Evolutionary conservation across 2,888 invertebrate species (phyloP), one percentile per base, ranked within the genome.

Genomic region (Cosmorhoe ocellata): DNA sequence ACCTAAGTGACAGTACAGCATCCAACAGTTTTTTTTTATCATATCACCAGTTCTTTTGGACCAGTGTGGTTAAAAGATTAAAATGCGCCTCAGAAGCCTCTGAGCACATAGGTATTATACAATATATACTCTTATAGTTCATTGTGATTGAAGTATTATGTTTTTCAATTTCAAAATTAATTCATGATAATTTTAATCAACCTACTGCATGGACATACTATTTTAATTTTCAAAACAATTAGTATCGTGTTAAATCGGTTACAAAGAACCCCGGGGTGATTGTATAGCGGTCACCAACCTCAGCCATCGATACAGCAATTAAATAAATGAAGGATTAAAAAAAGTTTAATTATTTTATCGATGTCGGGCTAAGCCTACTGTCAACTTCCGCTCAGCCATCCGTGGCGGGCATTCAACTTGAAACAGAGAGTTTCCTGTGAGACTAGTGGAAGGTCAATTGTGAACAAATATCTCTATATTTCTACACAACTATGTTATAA

Each of bases 371-470:
- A 22, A 62, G 55, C 45, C 56, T 51, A 50, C 47, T 48, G 61
- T 48, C 57, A 60, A 53, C 58, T 61, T 64, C 65, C 53, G 61
- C 24, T 46, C 66, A 66, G 31, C 64, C 61, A 59, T 50, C 69
- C 74, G 69, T 61, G 62, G 71, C 73, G 65, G 63, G 61, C 71
- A 63, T 66, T 79, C 66, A 61, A 73, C 70, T 74, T 59, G 71
- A 75, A 76, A 75, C 70, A 43, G 63, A 59, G 60, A 74, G 67
- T 78, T 76, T 80, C 73, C 76, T 79, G 71, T 66, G 58, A 24
- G 6, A 57, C 58, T 44, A 51, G 36, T 31, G 58, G 75, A 82
- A 81, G 83, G 82, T 79, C 79, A 75, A n/a, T n/a, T 40, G 58
- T 74, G 67, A 69, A 71, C 75, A 75, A 81, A 75, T 73, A 66